phyloP scores from a whole-genome alignment of 2,113 vertebrate genomes.

The Agapornis roseicollis region DNA sequence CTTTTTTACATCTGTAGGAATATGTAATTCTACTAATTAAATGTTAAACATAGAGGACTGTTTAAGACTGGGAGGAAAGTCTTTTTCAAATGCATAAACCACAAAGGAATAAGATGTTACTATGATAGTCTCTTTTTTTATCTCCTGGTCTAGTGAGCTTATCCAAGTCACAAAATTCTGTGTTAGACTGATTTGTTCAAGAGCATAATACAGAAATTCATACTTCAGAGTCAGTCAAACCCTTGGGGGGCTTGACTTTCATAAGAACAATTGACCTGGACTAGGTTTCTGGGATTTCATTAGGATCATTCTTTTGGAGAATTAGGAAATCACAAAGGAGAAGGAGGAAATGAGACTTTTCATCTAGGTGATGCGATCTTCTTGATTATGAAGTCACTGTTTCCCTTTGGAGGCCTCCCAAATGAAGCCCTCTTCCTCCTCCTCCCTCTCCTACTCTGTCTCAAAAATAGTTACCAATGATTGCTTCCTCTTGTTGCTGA shows the following conservation, averaged over 20 bases:
- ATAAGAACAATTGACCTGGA: not conserved
- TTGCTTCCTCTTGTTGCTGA: not conserved
- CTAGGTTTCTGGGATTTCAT: not conserved
- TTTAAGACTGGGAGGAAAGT: not conserved
- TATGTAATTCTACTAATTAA: slow-evolving; percentile 11
- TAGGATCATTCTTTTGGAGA: not conserved
- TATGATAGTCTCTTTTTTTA: not conserved
- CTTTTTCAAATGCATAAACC: not conserved
- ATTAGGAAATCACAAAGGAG: not conserved
- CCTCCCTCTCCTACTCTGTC: not conserved
- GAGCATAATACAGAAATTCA: not conserved
- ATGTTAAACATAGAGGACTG: not conserved
- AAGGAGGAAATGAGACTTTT: not conserved
- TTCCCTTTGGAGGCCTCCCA: not conserved
- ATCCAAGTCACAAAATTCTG: not conserved
- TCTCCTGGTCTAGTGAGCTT: rapidly evolving
- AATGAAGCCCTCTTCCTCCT: not conserved
- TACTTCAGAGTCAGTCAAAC: not conserved
- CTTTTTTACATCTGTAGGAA: not conserved
- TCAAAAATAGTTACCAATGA: not conserved
- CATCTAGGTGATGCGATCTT: not conserved
- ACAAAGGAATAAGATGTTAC: not conserved
- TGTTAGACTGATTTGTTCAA: not conserved
- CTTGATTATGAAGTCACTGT: not conserved
- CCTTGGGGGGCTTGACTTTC: not conserved